These are phyloP conservation scores for Holacanthus passer DNA, from an alignment of 2,113 vertebrate species.

Conservation along the genomic window DNA sequence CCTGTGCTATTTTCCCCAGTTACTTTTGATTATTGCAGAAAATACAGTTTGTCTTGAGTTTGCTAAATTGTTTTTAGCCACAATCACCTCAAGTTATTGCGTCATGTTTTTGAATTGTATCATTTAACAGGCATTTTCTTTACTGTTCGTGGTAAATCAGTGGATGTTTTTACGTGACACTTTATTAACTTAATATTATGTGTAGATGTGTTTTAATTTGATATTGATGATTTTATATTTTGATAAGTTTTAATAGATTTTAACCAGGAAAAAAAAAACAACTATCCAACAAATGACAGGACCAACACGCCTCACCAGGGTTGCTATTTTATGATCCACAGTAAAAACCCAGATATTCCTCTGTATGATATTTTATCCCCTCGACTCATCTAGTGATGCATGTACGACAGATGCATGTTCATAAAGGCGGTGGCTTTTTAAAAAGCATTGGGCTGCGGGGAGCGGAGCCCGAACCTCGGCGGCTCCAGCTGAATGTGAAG, in stretches of 20 bases:
- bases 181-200: conserved; percentile 26
- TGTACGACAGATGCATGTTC: conserved; percentile 50
- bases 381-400: conserved; percentile 32
- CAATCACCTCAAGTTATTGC: conserved; percentile 19
- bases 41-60: neutral
- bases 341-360: conserved; percentile 7
- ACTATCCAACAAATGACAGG: conserved; percentile 32
- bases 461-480: conserved; percentile 7
- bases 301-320: conserved; percentile 56
- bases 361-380: conserved; percentile 8
- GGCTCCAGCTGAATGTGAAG: conserved; percentile 69
- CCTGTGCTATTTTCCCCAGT: neutral
- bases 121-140: neutral
- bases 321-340: conserved; percentile 40
- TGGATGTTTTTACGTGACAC: conserved; percentile 27
- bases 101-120: neutral
- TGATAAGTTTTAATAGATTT: conserved; percentile 53
- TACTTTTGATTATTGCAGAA: neutral
- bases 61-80: conserved; percentile 10
- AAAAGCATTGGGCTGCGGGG: conserved; percentile 36
- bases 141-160: conserved; percentile 20
- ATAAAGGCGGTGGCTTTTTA: conserved; percentile 33
- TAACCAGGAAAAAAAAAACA: conserved; percentile 47
- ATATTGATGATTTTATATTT: conserved; percentile 61
- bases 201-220: conserved; percentile 47